These are phyloP conservation scores for Brachymystax lenok DNA, from an alignment of 2,797 vertebrate species.

Conservation along the genomic window DNA sequence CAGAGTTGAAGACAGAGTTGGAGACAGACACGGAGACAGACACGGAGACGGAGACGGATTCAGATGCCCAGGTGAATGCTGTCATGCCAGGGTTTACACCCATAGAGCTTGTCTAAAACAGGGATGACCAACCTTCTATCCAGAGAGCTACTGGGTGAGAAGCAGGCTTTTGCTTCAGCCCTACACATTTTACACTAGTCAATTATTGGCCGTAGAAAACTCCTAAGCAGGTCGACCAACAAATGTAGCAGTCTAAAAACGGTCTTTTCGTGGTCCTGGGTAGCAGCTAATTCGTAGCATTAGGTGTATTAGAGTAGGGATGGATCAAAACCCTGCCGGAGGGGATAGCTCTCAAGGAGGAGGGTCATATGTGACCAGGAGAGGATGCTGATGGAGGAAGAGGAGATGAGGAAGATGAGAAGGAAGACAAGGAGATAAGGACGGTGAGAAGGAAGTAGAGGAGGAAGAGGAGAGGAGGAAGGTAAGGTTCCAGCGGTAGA, in stretches of 20 bases:
- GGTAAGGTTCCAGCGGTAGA: background rate
- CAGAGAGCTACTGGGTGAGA: background rate
- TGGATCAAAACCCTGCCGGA: too few species aligned
- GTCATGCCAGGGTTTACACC: background rate
- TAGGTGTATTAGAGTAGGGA: background rate
- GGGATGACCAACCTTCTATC: background rate
- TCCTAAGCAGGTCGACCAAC: conserved; percentile 29
- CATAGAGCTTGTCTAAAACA: background rate
- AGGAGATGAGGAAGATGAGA: background rate
- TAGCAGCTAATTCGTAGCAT: background rate
- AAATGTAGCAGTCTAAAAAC: background rate
- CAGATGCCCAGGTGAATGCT: background rate
- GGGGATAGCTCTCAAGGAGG: too few species aligned
- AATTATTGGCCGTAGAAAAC: conserved; percentile 58
- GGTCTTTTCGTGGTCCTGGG: background rate
- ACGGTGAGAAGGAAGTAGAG: too few species aligned
- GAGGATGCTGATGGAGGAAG: background rate
- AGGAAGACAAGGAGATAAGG: too few species aligned
- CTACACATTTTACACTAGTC: background rate
- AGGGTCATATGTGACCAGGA: background rate
- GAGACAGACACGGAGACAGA: background rate
- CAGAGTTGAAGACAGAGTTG: background rate
- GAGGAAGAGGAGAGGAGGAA: too few species aligned
- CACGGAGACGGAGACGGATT: background rate
- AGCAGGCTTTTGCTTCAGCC: background rate